Evolutionary conservation across 2,888 invertebrate genomes (phyloP).

Genomic region (Tiliacea citrago): DNA sequence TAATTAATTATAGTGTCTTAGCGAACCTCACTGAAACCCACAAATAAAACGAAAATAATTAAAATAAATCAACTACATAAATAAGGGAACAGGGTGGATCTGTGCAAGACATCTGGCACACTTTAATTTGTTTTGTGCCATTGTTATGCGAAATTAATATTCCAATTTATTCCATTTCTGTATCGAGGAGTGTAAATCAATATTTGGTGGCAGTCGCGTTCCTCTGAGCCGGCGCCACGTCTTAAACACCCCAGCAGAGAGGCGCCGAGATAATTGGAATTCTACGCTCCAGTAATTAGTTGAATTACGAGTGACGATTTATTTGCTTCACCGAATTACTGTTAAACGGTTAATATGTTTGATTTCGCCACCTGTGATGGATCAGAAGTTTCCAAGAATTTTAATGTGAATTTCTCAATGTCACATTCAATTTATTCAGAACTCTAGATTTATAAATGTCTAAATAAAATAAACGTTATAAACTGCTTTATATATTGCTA

Average conservation of each 20-base stretch:
- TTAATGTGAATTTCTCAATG: background rate
- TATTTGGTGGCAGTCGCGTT: conserved; percentile 84
- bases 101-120: conserved; percentile 88
- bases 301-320: conserved; percentile 70
- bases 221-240: conserved; percentile 67
- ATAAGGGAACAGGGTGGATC: conserved; percentile 82
- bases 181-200: conserved; percentile 88
- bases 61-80: conserved; percentile 82
- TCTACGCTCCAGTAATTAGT: conserved; percentile 76
- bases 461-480: background rate
- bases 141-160: conserved; percentile 90
- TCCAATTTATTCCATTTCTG: conserved; percentile 90
- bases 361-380: conserved; percentile 18
- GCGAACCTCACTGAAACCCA: conserved; percentile 55
- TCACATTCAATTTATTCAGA: background rate
- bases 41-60: conserved; percentile 73
- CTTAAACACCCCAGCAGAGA: conserved; percentile 62
- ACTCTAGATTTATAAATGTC: background rate
- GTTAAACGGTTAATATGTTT: conserved; percentile 37
- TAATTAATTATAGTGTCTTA: conserved; percentile 11
- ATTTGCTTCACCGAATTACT: conserved; percentile 62
- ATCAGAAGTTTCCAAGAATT: background rate
- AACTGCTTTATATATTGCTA: too few relatives aligned
- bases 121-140: conserved; percentile 89
- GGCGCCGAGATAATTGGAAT: conserved; percentile 76